phyloP scores from a whole-genome alignment of 2,888 invertebrate species.

The Beris chalybata region DNA sequence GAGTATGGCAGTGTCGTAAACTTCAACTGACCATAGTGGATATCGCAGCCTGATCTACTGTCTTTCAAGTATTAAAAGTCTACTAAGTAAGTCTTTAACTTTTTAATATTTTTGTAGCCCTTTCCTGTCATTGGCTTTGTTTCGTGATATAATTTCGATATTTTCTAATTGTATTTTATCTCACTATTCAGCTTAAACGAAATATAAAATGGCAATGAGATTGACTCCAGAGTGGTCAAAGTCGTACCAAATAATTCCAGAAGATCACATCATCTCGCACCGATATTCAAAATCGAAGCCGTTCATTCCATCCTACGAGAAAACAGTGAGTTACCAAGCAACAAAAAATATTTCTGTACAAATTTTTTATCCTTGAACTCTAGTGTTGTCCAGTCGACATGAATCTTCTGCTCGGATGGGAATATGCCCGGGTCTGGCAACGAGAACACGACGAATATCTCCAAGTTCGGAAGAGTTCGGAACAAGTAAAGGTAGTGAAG shows the following conservation, averaged over 20 bases:
- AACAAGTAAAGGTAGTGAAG: not conserved
- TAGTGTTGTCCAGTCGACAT: slow-evolving; percentile 12
- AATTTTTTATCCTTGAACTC: not conserved
- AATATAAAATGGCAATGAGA: not conserved
- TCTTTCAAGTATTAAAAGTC: too few species aligned
- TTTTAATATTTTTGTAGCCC: too few species aligned
- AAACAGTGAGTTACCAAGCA: not conserved
- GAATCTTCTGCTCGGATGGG: slow-evolving; percentile 15
- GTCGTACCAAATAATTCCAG: slow-evolving; percentile 10
- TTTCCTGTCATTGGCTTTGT: too few species aligned
- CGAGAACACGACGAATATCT: slow-evolving; percentile 10
- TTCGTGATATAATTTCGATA: too few species aligned
- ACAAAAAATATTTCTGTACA: too few species aligned
- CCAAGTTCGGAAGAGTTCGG: slow-evolving; percentile 5
- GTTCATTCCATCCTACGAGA: slow-evolving; percentile 29
- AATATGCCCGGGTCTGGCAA: slow-evolving; percentile 25
- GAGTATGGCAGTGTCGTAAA: too few species aligned
- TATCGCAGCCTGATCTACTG: too few species aligned
- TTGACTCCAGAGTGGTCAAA: slow-evolving; percentile 18
- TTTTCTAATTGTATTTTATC: too few species aligned
- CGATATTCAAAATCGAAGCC: slow-evolving; percentile 20
- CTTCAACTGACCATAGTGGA: too few species aligned
- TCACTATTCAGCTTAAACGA: too few species aligned
- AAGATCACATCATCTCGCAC: slow-evolving; percentile 20
- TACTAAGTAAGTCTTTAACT: too few species aligned